Evolutionary conservation across 2,797 vertebrate genomes (phyloP).

Genomic region (Platyrinchus mystaceus): DNA sequence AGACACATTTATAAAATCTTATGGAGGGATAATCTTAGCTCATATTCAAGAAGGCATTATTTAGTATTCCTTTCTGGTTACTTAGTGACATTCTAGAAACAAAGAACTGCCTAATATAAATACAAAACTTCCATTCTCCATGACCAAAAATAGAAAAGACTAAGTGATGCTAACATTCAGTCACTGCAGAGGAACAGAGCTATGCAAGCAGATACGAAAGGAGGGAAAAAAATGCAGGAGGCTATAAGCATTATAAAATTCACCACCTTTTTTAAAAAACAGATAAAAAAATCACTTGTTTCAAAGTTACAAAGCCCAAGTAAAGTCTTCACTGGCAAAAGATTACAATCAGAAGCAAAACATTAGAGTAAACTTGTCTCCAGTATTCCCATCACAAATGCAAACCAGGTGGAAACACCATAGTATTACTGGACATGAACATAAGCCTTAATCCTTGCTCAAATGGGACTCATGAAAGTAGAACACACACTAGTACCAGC

Average conservation of each 20-base stretch:
- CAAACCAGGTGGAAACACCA: background rate
- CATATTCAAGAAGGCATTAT: background rate
- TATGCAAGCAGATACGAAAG: background rate
- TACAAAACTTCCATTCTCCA: background rate
- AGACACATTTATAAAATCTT: background rate
- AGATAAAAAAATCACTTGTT: background rate
- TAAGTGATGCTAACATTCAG: background rate
- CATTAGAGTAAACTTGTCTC: background rate
- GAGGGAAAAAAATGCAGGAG: background rate
- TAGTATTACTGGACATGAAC: background rate
- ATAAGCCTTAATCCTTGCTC: background rate
- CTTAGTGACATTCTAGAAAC: background rate
- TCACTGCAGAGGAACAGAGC: background rate
- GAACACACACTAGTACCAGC: background rate
- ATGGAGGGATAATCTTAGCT: rapidly evolving
- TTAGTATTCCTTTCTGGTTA: background rate
- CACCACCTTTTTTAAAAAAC: background rate
- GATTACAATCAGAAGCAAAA: background rate
- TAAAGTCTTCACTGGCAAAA: background rate
- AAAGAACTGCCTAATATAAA: slow-evolving; percentile 5
- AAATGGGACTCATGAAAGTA: background rate
- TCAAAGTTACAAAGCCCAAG: background rate
- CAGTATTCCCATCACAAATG: background rate
- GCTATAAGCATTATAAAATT: background rate
- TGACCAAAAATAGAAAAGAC: slow-evolving; percentile 32